Conservation (phyloP, 2,888 invertebrate species). For the Dione juno region DNA sequence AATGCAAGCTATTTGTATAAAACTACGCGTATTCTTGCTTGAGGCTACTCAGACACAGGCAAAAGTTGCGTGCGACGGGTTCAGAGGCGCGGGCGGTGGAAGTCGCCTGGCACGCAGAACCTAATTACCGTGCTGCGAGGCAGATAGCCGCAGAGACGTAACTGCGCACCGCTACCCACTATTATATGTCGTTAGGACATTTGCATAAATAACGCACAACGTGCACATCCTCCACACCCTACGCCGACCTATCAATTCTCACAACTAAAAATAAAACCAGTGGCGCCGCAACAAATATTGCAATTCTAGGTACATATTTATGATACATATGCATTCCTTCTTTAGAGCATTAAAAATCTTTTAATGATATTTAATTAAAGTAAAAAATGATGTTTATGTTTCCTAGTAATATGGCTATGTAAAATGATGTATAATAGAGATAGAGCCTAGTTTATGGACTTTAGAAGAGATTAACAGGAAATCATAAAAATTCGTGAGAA, state of each 20-base stretch:
- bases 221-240: slow-evolving; percentile 63
- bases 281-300: slow-evolving; percentile 55
- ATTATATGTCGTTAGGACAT: slow-evolving; percentile 82
- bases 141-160: slow-evolving; percentile 64
- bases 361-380: slow-evolving; percentile 69
- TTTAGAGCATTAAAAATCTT: slow-evolving; percentile 60
- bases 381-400: slow-evolving; percentile 64
- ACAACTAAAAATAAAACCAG: slow-evolving; percentile 71
- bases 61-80: slow-evolving; percentile 66
- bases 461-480: slow-evolving; percentile 72
- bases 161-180: slow-evolving; percentile 66
- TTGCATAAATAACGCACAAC: slow-evolving; percentile 77
- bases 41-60: slow-evolving; percentile 79
- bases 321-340: slow-evolving; percentile 1
- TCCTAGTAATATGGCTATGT: slow-evolving; percentile 65
- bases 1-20: slow-evolving; percentile 67
- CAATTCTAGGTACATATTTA: background rate
- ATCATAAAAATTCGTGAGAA: slow-evolving; percentile 81
- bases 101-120: slow-evolving; percentile 70
- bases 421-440: slow-evolving; percentile 72
- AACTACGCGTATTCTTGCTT: slow-evolving; percentile 71
- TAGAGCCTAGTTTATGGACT: slow-evolving; percentile 70
- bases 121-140: slow-evolving; percentile 79
- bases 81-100: slow-evolving; percentile 56
- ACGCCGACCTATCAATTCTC: slow-evolving; percentile 77